Evolutionary conservation across 2,797 vertebrate species (phyloP), one percentile per base, ranked within the genome.

Genomic region (Propithecus deckenii): DNA sequence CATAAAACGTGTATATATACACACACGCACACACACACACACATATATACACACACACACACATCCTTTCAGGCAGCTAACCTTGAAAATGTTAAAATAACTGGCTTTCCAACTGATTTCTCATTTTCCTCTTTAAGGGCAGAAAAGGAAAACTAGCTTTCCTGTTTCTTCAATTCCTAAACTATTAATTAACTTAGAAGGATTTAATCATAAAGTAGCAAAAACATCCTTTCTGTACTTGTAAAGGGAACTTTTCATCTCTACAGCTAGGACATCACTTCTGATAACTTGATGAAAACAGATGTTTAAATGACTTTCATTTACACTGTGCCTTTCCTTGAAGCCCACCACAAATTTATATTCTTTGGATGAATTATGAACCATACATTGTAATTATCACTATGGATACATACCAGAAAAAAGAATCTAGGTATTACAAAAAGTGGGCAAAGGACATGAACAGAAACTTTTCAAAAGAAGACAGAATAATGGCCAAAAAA

Each of bases 111-210:
- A 93, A 85, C 6, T 9, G 41, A 85, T 48, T 96, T 52, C 50
- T 94, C 59, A 55, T 90, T 92, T 79, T 85, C 35, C 8, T 87
- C 61, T 89, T 65, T n/a, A 50, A 94, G 79, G 50, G n/a, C 35
- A 93, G 55, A 74, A 91, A 92, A 94, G 46, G 55, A 92, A 94
- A 93, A 50, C 11, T 38, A 75, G 13, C 11, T 86, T 94, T 86
- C 55, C 28, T 85, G 63, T 23, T 76, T 78, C 78, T 79, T 38
- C 2, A 80, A 50, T 86, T 38, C 72, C 57, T 38, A 91, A 94
- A 72, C n/a, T 80, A 83, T 65, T 83, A 43, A 72, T 59, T 91
- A 59, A 72, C 35, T 86, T 84, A 79, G 55, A 83, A 86, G 30
- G 30, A 85, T 30, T 69, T 78, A 41, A 85, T 63, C 38, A 38